phyloP scores from a whole-genome alignment of 2,888 invertebrate genomes.

The Plutella xylostella region DNA sequence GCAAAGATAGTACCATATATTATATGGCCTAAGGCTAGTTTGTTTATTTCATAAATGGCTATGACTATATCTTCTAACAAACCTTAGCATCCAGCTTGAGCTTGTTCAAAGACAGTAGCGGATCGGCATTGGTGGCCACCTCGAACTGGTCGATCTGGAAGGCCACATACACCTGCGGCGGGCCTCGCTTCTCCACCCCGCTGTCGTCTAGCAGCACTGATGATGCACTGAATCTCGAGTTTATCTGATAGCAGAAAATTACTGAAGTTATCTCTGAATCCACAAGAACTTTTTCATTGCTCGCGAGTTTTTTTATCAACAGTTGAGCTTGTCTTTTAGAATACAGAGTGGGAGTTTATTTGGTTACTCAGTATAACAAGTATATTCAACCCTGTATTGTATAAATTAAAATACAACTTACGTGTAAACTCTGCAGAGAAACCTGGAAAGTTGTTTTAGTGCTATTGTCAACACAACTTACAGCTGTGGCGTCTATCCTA shows the following conservation, averaged over 20 bases:
- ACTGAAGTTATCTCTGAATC: too few species aligned
- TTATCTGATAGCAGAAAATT: conserved; percentile 66
- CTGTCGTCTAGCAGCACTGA: conserved; percentile 28
- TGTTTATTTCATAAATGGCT: too few species aligned
- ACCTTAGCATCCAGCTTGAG: conserved; percentile 75
- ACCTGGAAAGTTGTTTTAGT: conserved; percentile 79
- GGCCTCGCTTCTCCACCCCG: conserved; percentile 28
- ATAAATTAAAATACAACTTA: too few species aligned
- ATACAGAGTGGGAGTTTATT: too few species aligned
- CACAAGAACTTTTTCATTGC: too few species aligned
- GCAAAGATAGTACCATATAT: too few species aligned
- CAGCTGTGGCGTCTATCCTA: conserved; percentile 77
- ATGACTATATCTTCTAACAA: too few species aligned
- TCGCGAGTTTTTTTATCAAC: too few species aligned
- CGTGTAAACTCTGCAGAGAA: conserved; percentile 73
- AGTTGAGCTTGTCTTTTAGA: too few species aligned
- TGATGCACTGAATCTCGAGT: conserved; percentile 70
- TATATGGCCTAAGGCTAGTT: too few species aligned
- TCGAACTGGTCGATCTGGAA: conserved; percentile 74
- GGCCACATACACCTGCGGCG: conserved; percentile 73
- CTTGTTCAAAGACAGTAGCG: conserved; percentile 52
- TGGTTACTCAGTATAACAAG: too few species aligned
- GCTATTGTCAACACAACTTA: conserved; percentile 76
- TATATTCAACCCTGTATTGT: too few species aligned
- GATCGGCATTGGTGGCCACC: conserved; percentile 70